These are phyloP conservation scores for Cecropterus lyciades DNA, from an alignment of 1,140 invertebrate genomes.

Conservation along the genomic window DNA sequence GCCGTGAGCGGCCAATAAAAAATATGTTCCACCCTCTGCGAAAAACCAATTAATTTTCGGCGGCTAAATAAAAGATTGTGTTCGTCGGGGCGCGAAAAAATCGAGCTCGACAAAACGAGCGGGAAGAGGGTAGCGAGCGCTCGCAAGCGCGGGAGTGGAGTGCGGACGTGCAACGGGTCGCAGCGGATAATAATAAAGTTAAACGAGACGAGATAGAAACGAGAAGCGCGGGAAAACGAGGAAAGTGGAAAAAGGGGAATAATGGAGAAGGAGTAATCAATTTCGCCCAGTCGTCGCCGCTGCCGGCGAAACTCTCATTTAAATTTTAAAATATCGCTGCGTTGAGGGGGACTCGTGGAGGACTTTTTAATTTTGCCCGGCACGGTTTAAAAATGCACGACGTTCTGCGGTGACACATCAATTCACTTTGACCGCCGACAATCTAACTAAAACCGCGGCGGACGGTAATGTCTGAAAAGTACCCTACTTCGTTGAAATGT, in stretches of 20 bases:
- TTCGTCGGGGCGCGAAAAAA: constrained; percentile 69
- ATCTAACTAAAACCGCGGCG: constrained; percentile 42
- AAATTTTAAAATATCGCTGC: constrained; percentile 81
- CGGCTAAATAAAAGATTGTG: constrained; percentile 77
- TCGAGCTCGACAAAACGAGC: constrained; percentile 44
- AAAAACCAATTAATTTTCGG: constrained; percentile 84
- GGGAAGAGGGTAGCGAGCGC: constrained; percentile 31
- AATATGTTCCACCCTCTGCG: constrained; percentile 81
- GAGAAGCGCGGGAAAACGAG: constrained; percentile 68
- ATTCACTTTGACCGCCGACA: constrained; percentile 73
- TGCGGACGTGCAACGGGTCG: constrained; percentile 37
- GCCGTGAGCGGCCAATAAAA: constrained; percentile 80
- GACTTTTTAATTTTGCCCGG: constrained; percentile 81
- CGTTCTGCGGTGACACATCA: constrained; percentile 77
- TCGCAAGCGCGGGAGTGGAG: constrained; percentile 44
- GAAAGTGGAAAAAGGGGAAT: constrained; percentile 82
- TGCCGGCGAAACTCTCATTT: constrained; percentile 78
- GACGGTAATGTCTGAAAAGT: constrained; percentile 19
- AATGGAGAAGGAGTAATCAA: constrained; percentile 83
- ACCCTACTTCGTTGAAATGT: constrained; percentile 6
- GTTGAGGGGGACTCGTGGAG: constrained; percentile 67
- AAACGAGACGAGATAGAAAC: constrained; percentile 77
- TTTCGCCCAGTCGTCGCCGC: constrained; percentile 79
- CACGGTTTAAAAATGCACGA: constrained; percentile 79
- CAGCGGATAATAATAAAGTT: constrained; percentile 72